Evolutionary conservation across 1,140 invertebrate species (phyloP), one percentile per base, ranked within the genome.

Genomic region (Calycopis cecrops): DNA sequence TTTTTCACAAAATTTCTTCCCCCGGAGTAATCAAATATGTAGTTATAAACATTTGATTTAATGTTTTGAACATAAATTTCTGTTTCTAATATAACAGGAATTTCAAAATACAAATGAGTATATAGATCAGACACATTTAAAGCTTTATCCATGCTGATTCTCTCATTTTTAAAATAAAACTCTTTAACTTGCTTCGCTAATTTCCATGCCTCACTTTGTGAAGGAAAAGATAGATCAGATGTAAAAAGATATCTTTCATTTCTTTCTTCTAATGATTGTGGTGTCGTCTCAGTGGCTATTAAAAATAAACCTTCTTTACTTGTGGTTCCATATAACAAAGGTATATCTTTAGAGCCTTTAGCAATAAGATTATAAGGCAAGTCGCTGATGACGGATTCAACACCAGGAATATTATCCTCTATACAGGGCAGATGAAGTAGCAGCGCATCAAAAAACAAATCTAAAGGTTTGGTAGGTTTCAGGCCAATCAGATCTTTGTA

Each of bases 261-360:
- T 62, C 72, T 78, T 51, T 69, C 69, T 38, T 57, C 33, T 6
- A 81, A 48, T 0, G 67, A 62, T 52, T 74, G 67, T 17, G 78
- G 65, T 6, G 67, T 72, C 38, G 18, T 44, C 12, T 78, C 77
- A 17, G 21, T 44, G n/a, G 62, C 57, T 48, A 74, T 62, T 57
- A 85, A 60, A 52, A 85, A 81, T n/a, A 76, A 49, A 44, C 80
- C 84, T 71, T 87, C 84, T 35, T 62, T 79, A 48, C 73, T 79
- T 12, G 64, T 82, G 7, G 71, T 63, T 16, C 84, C 84, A 55
- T 63, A 65, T 35, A 87, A 81, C 6, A 84, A 44, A 28, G 79
- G 62, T 53, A 81, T 73, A 58, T 83, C 67, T 54, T 73, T 79
- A 18, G 70, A 51, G 21, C 74, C 75, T 10, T 61, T 73, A 14